These are phyloP conservation scores for Portevinia maculata DNA, from an alignment of 2,888 invertebrate genomes.

Conservation along the genomic window DNA sequence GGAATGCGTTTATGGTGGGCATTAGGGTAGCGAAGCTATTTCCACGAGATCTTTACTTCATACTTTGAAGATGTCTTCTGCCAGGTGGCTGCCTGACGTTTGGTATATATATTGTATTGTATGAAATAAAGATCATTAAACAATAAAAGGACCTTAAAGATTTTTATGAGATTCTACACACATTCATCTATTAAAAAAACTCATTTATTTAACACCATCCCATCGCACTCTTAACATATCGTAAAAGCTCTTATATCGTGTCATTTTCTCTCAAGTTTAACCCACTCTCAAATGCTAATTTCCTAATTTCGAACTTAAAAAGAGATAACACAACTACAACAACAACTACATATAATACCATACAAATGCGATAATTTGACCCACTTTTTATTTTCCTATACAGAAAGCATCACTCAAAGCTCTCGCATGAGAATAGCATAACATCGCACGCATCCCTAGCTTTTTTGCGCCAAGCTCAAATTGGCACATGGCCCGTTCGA, in stretches of 20 bases:
- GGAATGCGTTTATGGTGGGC: too few species aligned
- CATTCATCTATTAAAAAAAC: neutral
- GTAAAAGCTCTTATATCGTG: slow-evolving; percentile 48
- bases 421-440: slow-evolving; percentile 55
- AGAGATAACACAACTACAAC: slow-evolving; percentile 43
- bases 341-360: too few species aligned
- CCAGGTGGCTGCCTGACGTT: too few species aligned
- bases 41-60: too few species aligned
- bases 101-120: too few species aligned
- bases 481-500: slow-evolving; percentile 73
- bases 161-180: neutral
- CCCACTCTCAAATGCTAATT: slow-evolving; percentile 40
- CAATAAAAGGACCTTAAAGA: too few species aligned
- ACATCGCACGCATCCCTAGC: slow-evolving; percentile 73
- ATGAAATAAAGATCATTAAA: too few species aligned
- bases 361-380: slow-evolving; percentile 54
- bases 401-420: slow-evolving; percentile 60
- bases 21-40: too few species aligned
- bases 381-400: slow-evolving; percentile 59
- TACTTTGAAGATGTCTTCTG: too few species aligned
- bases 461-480: slow-evolving; percentile 68
- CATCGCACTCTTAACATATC: neutral
- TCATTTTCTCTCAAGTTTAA: slow-evolving; percentile 1
- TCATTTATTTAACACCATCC: too few species aligned
- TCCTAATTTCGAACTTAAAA: slow-evolving; percentile 6